These are phyloP conservation scores for Drosophila nannoptera DNA, from an alignment of 1,140 invertebrate species.

Conservation along the genomic window DNA sequence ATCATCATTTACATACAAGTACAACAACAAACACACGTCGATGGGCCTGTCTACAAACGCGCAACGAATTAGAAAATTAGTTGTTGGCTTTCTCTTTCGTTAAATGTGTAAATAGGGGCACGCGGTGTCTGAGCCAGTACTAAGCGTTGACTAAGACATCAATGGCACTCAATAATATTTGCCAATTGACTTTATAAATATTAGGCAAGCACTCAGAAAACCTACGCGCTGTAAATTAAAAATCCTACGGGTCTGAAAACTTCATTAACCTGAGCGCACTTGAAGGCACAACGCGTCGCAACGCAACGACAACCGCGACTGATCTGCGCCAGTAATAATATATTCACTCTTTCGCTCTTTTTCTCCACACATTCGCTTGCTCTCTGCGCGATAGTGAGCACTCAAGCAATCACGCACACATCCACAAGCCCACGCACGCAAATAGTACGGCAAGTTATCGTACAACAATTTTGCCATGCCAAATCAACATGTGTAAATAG, in stretches of 20 bases:
- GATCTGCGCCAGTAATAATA: slow-evolving; percentile 38
- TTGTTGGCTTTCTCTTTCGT: slow-evolving; percentile 46
- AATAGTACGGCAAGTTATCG: slow-evolving; percentile 3
- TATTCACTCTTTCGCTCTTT: slow-evolving; percentile 5
- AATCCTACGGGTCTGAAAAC: slow-evolving; percentile 15
- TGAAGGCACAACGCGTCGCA: slow-evolving; percentile 30
- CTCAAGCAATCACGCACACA: background rate
- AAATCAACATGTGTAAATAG: slow-evolving; percentile 4
- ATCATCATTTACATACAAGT: slow-evolving; percentile 6
- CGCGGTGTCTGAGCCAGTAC: slow-evolving; percentile 7
- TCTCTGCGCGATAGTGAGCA: slow-evolving; percentile 10
- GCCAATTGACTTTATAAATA: slow-evolving; percentile 38
- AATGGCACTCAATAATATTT: slow-evolving; percentile 17
- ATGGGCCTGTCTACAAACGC: slow-evolving; percentile 11
- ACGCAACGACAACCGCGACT: slow-evolving; percentile 24
- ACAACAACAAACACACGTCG: slow-evolving; percentile 3
- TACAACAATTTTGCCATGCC: slow-evolving; percentile 8
- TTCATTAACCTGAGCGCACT: slow-evolving; percentile 32
- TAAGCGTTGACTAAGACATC: slow-evolving; percentile 10
- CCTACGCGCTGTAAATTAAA: slow-evolving; percentile 18
- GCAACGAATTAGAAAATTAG: slow-evolving; percentile 24
- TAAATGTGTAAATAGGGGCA: slow-evolving; percentile 1
- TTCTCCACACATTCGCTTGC: slow-evolving; percentile 2
- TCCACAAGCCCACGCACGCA: background rate
- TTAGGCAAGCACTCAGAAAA: slow-evolving; percentile 24